Base-by-base conservation (phyloP, 2,888 invertebrate species). In the Cybosia mesomella region DNA sequence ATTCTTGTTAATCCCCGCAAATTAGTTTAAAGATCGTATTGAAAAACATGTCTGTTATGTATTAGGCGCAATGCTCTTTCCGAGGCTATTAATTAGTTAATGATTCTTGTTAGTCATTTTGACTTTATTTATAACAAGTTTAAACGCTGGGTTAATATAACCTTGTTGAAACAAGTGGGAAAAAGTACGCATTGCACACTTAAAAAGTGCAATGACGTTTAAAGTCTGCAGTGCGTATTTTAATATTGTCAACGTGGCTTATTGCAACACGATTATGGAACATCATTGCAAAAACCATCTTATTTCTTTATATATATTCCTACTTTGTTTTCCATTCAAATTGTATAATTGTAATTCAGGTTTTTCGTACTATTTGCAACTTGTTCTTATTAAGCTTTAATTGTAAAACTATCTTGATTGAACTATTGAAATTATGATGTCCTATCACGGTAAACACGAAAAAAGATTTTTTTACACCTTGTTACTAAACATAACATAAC, bases 201-300 rank as follows among this genome's bases (percentile, higher is more conserved):
- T 32, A 21, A 58, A 58, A 34, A 34, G 34, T 36, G 22, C 36
- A 15, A 36, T 22, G 49, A 9, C 18, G 18, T 59, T 39, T 59
- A 39, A 55, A 55, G 59, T 59, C 21, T 22, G 59, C 18, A 36
- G 18, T 15, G 3, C 10, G 22, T 24, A 22, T 36, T 39, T 59
- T 39, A 22, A 91, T 90, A 91, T 87, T 91, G 90, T 89, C 82
- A 82, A 86, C 85, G 74, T 76, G 63, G 76, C 73, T 85, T 83
- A 85, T 84, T 84, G 83, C 83, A 80, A 82, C 79, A 74, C 74
- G 60, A 75, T 75, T 84, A 80, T 83, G 81, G 83, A 83, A 83
- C 84, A 84, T 82, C 76, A 72, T 57, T 57, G 43, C 63, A 58
- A 74, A 66, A 62, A 58, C 62, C 70, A 73, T 65, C 66, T 70